Conservation (phyloP, 2,113 vertebrate species). For the Myxocyprinus asiaticus region DNA sequence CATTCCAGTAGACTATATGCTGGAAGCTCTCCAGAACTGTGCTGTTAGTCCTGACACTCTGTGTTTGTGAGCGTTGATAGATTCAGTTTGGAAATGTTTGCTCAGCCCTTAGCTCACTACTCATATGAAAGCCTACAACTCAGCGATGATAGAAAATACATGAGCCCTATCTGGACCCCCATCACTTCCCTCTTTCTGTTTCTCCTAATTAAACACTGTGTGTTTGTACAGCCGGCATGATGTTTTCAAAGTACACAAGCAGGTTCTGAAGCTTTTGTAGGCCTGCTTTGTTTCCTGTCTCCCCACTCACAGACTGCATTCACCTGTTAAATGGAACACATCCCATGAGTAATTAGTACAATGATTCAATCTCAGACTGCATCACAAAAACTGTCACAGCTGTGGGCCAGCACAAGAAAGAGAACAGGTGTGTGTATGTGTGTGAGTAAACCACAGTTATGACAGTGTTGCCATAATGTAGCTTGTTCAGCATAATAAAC, state of each 20-base stretch:
- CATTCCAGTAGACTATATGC: constrained; percentile 41
- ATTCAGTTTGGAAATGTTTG: constrained; percentile 55
- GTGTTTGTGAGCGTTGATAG: constrained; percentile 24
- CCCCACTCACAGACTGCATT: constrained; percentile 55
- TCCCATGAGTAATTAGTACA: constrained; percentile 25
- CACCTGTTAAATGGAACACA: constrained; percentile 58
- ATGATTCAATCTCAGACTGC: constrained; percentile 22
- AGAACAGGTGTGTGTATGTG: constrained; percentile 1
- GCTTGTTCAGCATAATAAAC: neutral
- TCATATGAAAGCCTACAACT: constrained; percentile 56
- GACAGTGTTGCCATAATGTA: neutral
- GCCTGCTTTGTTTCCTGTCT: constrained; percentile 54
- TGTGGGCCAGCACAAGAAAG: neutral
- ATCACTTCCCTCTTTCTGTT: constrained; percentile 54
- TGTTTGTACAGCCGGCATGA: constrained; percentile 72
- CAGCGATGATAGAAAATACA: constrained; percentile 67
- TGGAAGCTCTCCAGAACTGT: constrained; percentile 11
- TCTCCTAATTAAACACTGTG: constrained; percentile 63
- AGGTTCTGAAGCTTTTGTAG: constrained; percentile 56
- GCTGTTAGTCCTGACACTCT: neutral
- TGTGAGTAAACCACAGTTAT: constrained; percentile 12
- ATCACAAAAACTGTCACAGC: constrained; percentile 22
- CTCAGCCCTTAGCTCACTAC: constrained; percentile 54
- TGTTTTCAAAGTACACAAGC: constrained; percentile 63
- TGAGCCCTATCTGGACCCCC: constrained; percentile 60